Base-by-base conservation (phyloP, 1,140 invertebrate species). In the Dreissena polymorpha region DNA sequence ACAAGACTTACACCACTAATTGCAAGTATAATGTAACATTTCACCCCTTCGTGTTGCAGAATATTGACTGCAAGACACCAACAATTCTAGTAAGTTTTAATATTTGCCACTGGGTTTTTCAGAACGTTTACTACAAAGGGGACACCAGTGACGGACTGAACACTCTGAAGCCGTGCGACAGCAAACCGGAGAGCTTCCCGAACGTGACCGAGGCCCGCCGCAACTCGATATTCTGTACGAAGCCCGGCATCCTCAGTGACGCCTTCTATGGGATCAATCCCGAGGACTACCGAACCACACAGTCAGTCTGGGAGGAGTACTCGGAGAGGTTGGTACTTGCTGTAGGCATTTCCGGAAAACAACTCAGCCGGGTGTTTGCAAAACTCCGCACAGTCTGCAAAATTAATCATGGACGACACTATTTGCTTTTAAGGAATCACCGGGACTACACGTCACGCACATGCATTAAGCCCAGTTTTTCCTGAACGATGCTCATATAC, bases 191-290 rank as follows among this genome's bases (percentile, higher is more conserved):
- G 0, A 70, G 79, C 23, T 81, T 81, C 25, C 69, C 79, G 14
- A 67, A 49, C 60, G 29, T 65, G 16, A 2, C 29, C 10, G 23
- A 29, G 10, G 10, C 57, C 6, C 51, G 18, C 23, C 21, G 55
- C 7, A 13, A 76, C 2, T 75, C 73, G 12, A 68, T 83, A 16
- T 50, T 83, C 14, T 83, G 81, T 39, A 60, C 72, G 14, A 23
- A 83, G 29, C 81, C 81, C 0, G 73, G 81, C 13, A 18, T 69
- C 14, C 70, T 83, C 21, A 72, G 71, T 25, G 73, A 83, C 53
- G 81, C 70, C 2, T 83, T 83, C 65, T 51, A 69, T 16, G 51
- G 50, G 12, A 81, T 81, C 16, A 63, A 72, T 21, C 57, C 69
- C 18, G 70, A 73, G 13, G 79, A 81, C 18, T 81, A 21, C 23